These are phyloP conservation scores for Enteromius mattozi DNA, from an alignment of 2,797 vertebrate genomes.

Conservation along the genomic window DNA sequence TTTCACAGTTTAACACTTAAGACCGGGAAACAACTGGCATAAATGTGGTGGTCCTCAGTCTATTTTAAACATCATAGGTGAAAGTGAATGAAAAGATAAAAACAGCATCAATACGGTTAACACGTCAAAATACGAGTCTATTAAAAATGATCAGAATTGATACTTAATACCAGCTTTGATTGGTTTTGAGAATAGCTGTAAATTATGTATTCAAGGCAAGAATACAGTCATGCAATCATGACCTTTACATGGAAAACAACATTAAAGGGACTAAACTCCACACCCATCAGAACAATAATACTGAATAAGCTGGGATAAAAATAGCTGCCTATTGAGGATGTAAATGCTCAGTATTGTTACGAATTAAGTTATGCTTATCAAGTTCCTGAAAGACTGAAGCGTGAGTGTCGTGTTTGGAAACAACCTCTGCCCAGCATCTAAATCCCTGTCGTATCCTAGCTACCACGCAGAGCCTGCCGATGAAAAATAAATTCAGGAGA, in stretches of 20 bases:
- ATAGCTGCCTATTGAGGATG: not conserved
- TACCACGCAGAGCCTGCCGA: not conserved
- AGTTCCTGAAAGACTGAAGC: not conserved
- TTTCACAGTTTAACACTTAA: slow-evolving; percentile 7
- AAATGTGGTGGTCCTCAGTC: not conserved
- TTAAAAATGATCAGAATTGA: not conserved
- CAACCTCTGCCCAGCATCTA: slow-evolving; percentile 1
- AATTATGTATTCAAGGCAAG: not conserved
- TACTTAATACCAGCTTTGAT: not conserved
- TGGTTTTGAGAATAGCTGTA: not conserved
- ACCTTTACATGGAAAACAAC: not conserved
- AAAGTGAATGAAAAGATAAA: not conserved
- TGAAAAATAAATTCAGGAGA: slow-evolving; percentile 18
- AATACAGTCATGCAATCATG: not conserved
- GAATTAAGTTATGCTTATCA: not conserved
- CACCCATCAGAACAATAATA: not conserved
- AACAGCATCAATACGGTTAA: not conserved
- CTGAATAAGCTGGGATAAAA: not conserved
- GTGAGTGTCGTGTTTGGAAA: not conserved
- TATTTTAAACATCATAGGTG: not conserved
- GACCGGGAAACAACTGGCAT: not conserved
- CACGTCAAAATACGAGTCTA: not conserved
- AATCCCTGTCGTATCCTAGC: slow-evolving; percentile 2
- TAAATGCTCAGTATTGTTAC: not conserved
- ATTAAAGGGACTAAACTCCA: not conserved